A percentile compares a stretch with the other conserved stretches of the same genome.
phyloP scores from a whole-genome alignment of 2,888 invertebrate genomes.

The Proisotoma minuta region DNA sequence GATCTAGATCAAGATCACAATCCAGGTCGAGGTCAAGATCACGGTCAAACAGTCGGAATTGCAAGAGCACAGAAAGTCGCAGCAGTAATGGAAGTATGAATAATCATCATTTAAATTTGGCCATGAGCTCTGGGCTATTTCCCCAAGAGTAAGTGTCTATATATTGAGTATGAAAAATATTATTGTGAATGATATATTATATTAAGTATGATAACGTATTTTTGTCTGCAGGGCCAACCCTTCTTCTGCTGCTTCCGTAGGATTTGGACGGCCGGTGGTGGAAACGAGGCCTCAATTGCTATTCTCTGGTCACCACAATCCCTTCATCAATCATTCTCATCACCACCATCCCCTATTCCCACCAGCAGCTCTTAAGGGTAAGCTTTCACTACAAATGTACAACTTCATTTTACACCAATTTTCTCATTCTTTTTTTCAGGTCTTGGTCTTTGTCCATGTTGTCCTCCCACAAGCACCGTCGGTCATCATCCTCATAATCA shows the following conservation, averaged over 20 bases:
- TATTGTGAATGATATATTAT: background rate
- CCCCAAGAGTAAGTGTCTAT: background rate
- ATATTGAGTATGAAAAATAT: background rate
- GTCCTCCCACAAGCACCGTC: background rate
- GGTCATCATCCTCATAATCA: background rate
- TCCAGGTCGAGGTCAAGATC: background rate
- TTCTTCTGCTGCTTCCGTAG: background rate
- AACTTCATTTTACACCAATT: background rate
- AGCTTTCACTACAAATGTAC: background rate
- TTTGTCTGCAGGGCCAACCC: too few relatives aligned
- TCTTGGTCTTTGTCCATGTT: slow-evolving; percentile 4
- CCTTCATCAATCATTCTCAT: slow-evolving; percentile 21
- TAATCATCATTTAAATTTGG: background rate
- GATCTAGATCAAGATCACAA: background rate
- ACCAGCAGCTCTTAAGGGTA: slow-evolving; percentile 1
- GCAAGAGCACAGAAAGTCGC: background rate
- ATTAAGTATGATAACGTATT: too few relatives aligned
- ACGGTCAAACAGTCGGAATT: background rate
- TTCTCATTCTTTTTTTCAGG: background rate
- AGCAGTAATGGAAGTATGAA: background rate
- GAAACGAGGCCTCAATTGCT: slow-evolving; percentile 25
- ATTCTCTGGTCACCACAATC: slow-evolving; percentile 38
- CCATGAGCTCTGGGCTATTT: background rate
- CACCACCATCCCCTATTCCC: slow-evolving; percentile 11
- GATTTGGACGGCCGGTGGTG: slow-evolving; percentile 28